Evolutionary conservation across 2,888 invertebrate genomes (phyloP).

Genomic region (Troides oblongomaculatus): DNA sequence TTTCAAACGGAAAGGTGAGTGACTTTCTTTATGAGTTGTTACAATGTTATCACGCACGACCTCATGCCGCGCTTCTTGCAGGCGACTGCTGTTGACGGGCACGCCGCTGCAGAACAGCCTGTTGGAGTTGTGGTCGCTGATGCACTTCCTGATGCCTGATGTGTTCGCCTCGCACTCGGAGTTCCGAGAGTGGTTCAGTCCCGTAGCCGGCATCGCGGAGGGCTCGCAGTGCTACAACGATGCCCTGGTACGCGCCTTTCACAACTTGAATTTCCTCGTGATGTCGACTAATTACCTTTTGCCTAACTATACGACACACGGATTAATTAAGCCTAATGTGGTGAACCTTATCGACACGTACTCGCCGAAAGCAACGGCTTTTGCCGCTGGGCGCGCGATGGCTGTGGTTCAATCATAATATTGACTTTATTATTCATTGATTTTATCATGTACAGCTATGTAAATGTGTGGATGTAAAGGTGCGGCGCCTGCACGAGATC

Average conservation of each 20-base stretch:
- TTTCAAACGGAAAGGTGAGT: constrained; percentile 93
- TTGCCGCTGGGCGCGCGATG: no score
- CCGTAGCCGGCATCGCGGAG: constrained; percentile 84
- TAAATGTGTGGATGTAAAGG: constrained; percentile 46
- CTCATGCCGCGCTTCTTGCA: constrained; percentile 52
- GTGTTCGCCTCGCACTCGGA: constrained; percentile 97
- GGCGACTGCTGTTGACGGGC: constrained; percentile 94
- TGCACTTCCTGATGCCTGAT: constrained; percentile 99
- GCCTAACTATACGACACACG: no score
- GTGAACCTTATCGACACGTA: no score
- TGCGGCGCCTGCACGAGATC: constrained; percentile 72
- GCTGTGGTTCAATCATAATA: no score
- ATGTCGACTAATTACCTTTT: no score
- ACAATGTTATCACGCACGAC: background rate
- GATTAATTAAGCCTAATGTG: no score
- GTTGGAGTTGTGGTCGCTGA: constrained; percentile 98
- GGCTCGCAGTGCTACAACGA: constrained; percentile 53
- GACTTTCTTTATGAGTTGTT: background rate
- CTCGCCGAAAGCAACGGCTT: no score
- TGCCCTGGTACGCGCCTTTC: constrained; percentile 39
- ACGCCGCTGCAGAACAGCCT: constrained; percentile 97
- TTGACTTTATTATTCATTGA: no score
- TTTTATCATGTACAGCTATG: no score
- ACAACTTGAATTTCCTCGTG: no score
- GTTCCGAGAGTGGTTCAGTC: constrained; percentile 99